Conservation (phyloP, 2,888 invertebrate genomes). For the Sicus ferrugineus region DNA sequence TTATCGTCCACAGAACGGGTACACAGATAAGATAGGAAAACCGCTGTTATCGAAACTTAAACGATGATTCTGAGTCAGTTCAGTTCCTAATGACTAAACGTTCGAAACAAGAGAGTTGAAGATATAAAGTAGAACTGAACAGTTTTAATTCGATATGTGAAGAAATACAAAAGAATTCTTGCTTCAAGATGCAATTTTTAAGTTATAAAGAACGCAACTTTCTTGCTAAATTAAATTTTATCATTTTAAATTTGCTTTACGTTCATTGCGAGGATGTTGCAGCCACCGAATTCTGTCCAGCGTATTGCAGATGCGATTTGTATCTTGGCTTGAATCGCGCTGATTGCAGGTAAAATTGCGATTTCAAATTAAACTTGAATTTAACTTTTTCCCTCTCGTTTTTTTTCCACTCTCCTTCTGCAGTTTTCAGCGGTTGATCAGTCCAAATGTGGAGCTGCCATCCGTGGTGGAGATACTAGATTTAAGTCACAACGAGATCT, state of each 20-base stretch:
- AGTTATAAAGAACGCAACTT: background rate
- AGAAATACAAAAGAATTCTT: background rate
- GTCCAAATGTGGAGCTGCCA: constrained; percentile 70
- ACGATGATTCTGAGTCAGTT: constrained; percentile 1
- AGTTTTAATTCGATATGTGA: background rate
- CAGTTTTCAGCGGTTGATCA: constrained; percentile 69
- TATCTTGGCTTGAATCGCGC: constrained; percentile 57
- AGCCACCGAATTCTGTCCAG: constrained; percentile 50
- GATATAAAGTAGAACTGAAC: background rate
- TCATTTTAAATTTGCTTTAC: background rate
- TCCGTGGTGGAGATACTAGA: constrained; percentile 69
- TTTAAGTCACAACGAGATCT: constrained; percentile 71
- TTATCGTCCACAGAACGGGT: constrained; percentile 13
- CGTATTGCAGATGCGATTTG: constrained; percentile 57
- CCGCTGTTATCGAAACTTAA: background rate
- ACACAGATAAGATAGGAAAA: constrained; percentile 17
- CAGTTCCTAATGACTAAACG: background rate
- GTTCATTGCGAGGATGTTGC: background rate
- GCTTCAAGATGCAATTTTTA: background rate
- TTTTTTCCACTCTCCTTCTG: constrained; percentile 7
- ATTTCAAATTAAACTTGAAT: background rate
- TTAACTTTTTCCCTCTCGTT: background rate
- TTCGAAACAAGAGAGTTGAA: background rate
- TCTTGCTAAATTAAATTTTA: background rate
- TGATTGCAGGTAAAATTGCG: constrained; percentile 56